Evolutionary conservation across 2,113 vertebrate species (phyloP).

Genomic region (Rhea americana): DNA sequence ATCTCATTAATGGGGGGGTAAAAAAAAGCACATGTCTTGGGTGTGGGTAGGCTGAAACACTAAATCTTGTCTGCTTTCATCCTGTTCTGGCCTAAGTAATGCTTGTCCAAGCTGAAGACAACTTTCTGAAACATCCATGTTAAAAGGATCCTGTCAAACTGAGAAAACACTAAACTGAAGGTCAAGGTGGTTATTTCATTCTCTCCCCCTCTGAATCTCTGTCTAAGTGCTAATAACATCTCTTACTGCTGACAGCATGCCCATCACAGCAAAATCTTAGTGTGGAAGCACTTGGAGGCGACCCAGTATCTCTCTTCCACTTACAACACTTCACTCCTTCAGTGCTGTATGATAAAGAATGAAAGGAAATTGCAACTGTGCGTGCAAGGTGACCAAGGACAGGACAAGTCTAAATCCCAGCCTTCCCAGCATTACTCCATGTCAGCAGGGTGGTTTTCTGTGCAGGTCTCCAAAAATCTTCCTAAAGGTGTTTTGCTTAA

Average conservation of each 20-base stretch:
- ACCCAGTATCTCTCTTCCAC: background rate
- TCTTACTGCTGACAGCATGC: background rate
- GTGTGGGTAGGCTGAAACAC: background rate
- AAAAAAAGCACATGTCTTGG: background rate
- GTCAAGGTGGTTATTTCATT: background rate
- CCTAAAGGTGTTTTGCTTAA: background rate
- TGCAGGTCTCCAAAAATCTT: background rate
- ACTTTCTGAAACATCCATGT: background rate
- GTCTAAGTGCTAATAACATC: background rate
- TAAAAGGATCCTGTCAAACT: background rate
- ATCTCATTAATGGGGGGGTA: background rate
- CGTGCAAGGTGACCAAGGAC: background rate
- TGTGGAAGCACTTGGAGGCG: background rate
- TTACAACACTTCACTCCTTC: background rate
- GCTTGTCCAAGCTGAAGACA: background rate
- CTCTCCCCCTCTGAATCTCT: background rate
- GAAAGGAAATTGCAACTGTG: background rate
- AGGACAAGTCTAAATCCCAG: background rate
- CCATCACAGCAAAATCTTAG: accelerated
- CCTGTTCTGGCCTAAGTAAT: no score
- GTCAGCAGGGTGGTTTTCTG: background rate
- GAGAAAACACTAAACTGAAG: background rate
- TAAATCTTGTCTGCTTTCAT: background rate
- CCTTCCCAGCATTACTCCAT: background rate
- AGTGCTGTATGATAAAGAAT: background rate